Evolutionary conservation across 2,888 invertebrate species (phyloP), one percentile per base, ranked within the genome.

Genomic region (Autographa pulchrina): DNA sequence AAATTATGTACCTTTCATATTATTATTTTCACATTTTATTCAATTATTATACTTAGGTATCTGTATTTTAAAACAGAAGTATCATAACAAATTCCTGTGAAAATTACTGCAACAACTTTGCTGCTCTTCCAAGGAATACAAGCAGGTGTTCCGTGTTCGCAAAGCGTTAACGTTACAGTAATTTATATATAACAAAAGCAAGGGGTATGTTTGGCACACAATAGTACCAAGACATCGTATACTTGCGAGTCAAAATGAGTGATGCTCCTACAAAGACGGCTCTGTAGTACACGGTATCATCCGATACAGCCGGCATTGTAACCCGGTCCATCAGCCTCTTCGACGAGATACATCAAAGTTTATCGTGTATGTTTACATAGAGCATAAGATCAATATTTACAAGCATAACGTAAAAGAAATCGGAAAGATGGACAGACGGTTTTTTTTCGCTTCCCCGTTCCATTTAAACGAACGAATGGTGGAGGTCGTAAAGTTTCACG

Each of bases 401-500:
- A 75, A 73, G 78, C 78, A 76, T 82, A 82, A 80, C 76, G 70
- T 79, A 81, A 85, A 84, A 85, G 72, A 80, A 84, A 73, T 75
- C 68, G 74, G 78, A 78, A 79, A 82, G 72, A 85, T 73, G 82
- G 81, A 78, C 84, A 80, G 84, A 76, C 78, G 81, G 69, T 84
- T 80, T 85, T 84, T 84, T 79, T 78, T 65, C 74, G 78, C 77
- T 76, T 84, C 75, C 78, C 77, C 80, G 77, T 80, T 83, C 76
- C 74, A 82, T 82, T 82, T 79, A 81, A 79, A 80, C 74, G 82
- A 82, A 77, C 82, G 82, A 82, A 83, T 83, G 81, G 85, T 83
- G 70, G 77, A 65, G 77, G 84, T 90, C 89, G 91, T 90, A 91
- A 92, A 91, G 88, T 90, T 91, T 91, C 91, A 90, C 88, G 89